These are phyloP conservation scores for Antheraea yamamai DNA, from an alignment of 2,888 invertebrate species.

Conservation along the genomic window DNA sequence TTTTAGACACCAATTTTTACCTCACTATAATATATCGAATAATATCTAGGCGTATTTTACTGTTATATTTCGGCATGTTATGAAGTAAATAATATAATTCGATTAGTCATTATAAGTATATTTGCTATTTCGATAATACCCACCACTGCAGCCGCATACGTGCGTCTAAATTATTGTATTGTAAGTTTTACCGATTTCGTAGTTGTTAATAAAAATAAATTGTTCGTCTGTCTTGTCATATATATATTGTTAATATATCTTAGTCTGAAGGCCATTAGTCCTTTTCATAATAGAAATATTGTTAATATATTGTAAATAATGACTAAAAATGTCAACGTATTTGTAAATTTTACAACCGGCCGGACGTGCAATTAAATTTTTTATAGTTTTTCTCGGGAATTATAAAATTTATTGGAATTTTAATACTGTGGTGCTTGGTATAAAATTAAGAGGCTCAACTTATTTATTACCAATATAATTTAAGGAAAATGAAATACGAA, in stretches of 20 bases:
- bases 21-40: constrained; percentile 36
- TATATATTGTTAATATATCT: not conserved
- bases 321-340: constrained; percentile 37
- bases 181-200: not conserved
- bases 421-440: constrained; percentile 59
- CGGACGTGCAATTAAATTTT: constrained; percentile 77
- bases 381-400: constrained; percentile 45
- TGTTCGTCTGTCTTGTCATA: not conserved
- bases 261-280: not conserved
- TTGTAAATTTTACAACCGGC: constrained; percentile 68
- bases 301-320: constrained; percentile 47
- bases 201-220: not conserved
- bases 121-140: constrained; percentile 22
- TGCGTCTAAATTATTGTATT: constrained; percentile 1
- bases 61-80: not conserved
- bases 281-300: constrained; percentile 4
- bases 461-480: constrained; percentile 46
- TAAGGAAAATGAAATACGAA: constrained; percentile 14
- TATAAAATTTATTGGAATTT: constrained; percentile 44
- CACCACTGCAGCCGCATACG: constrained; percentile 22
- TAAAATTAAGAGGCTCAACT: constrained; percentile 58
- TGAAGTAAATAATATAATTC: constrained; percentile 13
- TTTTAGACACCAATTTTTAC: constrained; percentile 54
- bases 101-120: not conserved
- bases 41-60: constrained; percentile 4